Conservation (phyloP, 2,113 vertebrate species). For the human (Homo sapiens) region DNA sequence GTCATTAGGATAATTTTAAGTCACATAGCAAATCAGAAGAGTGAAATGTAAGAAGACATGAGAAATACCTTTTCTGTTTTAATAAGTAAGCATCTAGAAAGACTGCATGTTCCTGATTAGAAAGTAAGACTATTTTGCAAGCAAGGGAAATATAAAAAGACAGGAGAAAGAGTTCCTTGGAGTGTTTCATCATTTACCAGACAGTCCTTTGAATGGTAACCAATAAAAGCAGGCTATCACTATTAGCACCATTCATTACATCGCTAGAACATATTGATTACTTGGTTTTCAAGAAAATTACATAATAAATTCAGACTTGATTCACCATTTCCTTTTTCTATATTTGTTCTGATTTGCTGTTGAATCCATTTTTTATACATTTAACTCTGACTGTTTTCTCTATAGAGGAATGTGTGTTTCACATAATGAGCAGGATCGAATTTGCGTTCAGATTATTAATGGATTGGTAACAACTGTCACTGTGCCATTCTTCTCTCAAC, state of each 20-base stretch:
- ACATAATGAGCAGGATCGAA: slow-evolving; percentile 72
- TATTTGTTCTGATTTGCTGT: slow-evolving; percentile 68
- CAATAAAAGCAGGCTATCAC: slow-evolving; percentile 71
- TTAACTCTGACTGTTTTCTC: slow-evolving; percentile 71
- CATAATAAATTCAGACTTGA: slow-evolving; percentile 77
- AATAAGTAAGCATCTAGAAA: background rate
- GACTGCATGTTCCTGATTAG: background rate
- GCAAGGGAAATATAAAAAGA: background rate
- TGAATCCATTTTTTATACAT: slow-evolving; percentile 77
- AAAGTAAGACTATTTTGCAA: slow-evolving; percentile 12
- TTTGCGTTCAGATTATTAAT: slow-evolving; percentile 83
- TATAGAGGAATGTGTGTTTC: slow-evolving; percentile 76
- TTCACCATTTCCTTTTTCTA: slow-evolving; percentile 71
- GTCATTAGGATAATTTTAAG: background rate
- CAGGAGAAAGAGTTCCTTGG: background rate
- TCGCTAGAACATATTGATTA: slow-evolving; percentile 81
- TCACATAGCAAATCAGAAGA: background rate
- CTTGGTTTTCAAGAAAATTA: slow-evolving; percentile 76
- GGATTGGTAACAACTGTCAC: slow-evolving; percentile 81
- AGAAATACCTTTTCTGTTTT: slow-evolving; percentile 6
- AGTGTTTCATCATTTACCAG: slow-evolving; percentile 50
- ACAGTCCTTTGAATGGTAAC: slow-evolving; percentile 51
- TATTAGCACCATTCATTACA: slow-evolving; percentile 70
- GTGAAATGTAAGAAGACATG: background rate
- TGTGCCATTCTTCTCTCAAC: slow-evolving; percentile 76